A percentile compares a stretch with the other conserved stretches of the same genome.
These are phyloP conservation scores for Scotopteryx bipunctaria DNA, from an alignment of 2,888 invertebrate genomes.

Conservation along the genomic window DNA sequence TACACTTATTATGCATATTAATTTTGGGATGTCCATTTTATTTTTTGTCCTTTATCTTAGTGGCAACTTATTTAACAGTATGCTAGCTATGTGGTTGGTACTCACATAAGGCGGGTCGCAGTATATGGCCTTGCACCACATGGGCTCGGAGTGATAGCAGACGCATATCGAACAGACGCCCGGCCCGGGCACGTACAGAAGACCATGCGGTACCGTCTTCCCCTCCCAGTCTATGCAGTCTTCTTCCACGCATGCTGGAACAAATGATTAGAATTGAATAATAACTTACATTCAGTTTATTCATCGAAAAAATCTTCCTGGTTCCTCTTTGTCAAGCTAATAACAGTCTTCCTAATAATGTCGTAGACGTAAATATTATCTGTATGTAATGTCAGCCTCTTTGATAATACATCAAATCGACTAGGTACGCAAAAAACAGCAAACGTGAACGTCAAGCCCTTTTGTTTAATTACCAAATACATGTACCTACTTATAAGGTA, in stretches of 20 bases:
- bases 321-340: conserved; percentile 48
- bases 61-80: too few relatives aligned
- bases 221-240: conserved; percentile 94
- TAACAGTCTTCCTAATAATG: conserved; percentile 63
- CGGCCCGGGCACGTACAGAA: conserved; percentile 92
- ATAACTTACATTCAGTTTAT: conserved; percentile 5
- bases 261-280: too few relatives aligned
- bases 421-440: too few relatives aligned
- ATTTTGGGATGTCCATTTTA: too few relatives aligned
- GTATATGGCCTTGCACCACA: conserved; percentile 94
- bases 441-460: too few relatives aligned
- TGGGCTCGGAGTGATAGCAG: conserved; percentile 92
- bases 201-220: conserved; percentile 89
- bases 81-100: too few relatives aligned
- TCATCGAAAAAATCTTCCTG: conserved; percentile 8
- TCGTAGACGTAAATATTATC: conserved; percentile 53
- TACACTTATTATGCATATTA: too few relatives aligned
- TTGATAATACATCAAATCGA: too few relatives aligned
- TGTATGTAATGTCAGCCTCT: too few relatives aligned
- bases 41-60: too few relatives aligned
- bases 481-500: too few relatives aligned
- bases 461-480: too few relatives aligned
- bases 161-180: conserved; percentile 93
- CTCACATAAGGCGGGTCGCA: conserved; percentile 94
- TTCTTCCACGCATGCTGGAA: conserved; percentile 87